Evolutionary conservation across 2,797 vertebrate genomes (phyloP), one percentile per base, ranked within the genome.

Genomic region (Lemur catta): DNA sequence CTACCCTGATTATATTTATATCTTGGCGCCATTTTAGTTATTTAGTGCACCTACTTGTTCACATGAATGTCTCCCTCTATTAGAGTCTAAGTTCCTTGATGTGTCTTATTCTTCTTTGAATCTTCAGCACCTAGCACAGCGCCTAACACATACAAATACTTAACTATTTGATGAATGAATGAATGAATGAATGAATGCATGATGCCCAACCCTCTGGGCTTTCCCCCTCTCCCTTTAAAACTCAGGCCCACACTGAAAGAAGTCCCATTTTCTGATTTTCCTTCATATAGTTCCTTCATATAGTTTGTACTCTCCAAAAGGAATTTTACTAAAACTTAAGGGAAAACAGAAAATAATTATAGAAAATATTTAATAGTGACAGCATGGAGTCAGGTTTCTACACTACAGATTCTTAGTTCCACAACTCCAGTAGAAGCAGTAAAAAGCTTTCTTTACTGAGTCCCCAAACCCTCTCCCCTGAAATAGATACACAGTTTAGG

Each of bases 301-400:
- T 43, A 90, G 30, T 79, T 93, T 92, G 76, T 11, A 72, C 87
- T 93, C 35, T 84, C 41, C 81, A 92, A 92, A 90, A 84, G 43
- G 24, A 90, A 90, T 95, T 93, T 93, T 95, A 69, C 48, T 65
- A 93, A 92, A 81, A 92, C 61, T 22, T 55, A 69, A 93, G 33
- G 84, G 71, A 94, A 97, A 97, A 93, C 11, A 93, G 41, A 89
- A 95, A 88, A 90, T 75, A 96, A 93, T 94, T 81, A 59, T 43
- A 85, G 80, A 95, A 96, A 95, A 93, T 28, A 59, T 12, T 59
- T 59, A 59, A 59, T 59, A 84, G 41, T 74, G 87, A 84, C 28
- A 91, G 35, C n/a, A 52, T 63, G 43, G 84, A 84, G 52, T 85
- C 30, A 65, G 48, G 24, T 94, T 96, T 90, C 59, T 90, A 89